Base-by-base conservation (phyloP, 2,113 vertebrate genomes). In the Phyllopteryx taeniolatus region DNA sequence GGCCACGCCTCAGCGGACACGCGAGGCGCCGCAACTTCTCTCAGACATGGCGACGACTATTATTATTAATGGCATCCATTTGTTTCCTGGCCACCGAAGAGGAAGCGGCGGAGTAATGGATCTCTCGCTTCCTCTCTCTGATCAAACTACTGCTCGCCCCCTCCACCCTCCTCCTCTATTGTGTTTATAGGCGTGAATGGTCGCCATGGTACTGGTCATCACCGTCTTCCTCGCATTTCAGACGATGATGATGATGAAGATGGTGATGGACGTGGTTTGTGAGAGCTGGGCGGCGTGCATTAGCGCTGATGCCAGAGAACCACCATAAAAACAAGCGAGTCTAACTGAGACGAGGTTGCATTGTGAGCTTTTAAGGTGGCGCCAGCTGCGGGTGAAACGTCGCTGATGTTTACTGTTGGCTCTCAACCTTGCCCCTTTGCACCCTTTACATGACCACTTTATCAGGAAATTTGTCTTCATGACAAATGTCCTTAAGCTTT, bases 51-150 rank as follows among this genome's bases (percentile, higher is more conserved):
- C 20, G 20, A 22, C n/a, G 76, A 74, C 81, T 49, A 78, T 79
- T 49, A 78, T 79, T 86, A 79, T 85, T 90, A 91, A 90, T 90
- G 64, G 86, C 74, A 51, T 85, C 83, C 86, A 89, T 88, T 87
- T 82, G 79, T 67, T 72, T 86, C n/a, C 77, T 72, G 79, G 75
- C 73, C 82, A 75, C 60, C 76, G 78, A 78, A 85, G 71, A 81
- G 90, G 88, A 87, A 91, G 83, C 88, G 78, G 79, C 83, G 67
- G 63, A 67, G 8, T 87, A 87, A 88, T 87, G 85, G 74, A 42
- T 17, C 67, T 81, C 56, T 70, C 70, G 35, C 54, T 14, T 57
- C 77, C 62, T 68, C 62, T 60, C 60, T 53, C 44, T 35, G 39
- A 82, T 68, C 77, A 81, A 73, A 71, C 74, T 65, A 74, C 77